These are phyloP conservation scores for Hylaeus anthracinus DNA, from an alignment of 1,140 invertebrate genomes.

Conservation along the genomic window DNA sequence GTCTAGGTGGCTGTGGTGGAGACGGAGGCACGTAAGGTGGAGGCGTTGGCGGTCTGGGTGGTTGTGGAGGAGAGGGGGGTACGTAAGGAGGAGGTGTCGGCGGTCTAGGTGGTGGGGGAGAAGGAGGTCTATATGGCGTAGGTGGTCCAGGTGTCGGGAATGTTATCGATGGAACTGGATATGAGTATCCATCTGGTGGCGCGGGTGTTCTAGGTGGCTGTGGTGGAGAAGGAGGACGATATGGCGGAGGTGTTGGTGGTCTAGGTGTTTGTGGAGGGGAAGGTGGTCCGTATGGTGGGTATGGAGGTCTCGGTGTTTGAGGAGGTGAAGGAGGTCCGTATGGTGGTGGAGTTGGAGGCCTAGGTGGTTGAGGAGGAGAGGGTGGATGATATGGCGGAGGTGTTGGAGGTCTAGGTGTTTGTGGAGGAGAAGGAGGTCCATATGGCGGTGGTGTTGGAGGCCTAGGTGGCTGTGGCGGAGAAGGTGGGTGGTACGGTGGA, in stretches of 20 bases:
- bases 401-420: background rate
- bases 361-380: background rate
- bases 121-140: background rate
- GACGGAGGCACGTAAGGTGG: slow-evolving; percentile 50
- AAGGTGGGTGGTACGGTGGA: background rate
- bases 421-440: slow-evolving; percentile 13
- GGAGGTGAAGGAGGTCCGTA: slow-evolving; percentile 6
- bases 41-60: background rate
- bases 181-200: slow-evolving; percentile 8
- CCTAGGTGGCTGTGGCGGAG: slow-evolving; percentile 5
- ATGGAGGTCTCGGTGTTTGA: slow-evolving; percentile 7
- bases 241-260: slow-evolving; percentile 14
- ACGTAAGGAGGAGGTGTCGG: background rate
- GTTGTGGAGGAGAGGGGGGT: slow-evolving; percentile 59
- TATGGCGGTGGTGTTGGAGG: slow-evolving; percentile 31
- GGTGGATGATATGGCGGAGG: background rate
- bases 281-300: slow-evolving; percentile 16
- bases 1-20: slow-evolving; percentile 43
- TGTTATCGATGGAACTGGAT: background rate
- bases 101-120: slow-evolving; percentile 10
- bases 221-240: slow-evolving; percentile 18
- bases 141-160: slow-evolving; percentile 9
- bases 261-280: slow-evolving; percentile 15
- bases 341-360: background rate
- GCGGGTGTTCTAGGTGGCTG: background rate